phyloP scores from a whole-genome alignment of 2,113 vertebrate genomes.

The Apteryx mantelli region DNA sequence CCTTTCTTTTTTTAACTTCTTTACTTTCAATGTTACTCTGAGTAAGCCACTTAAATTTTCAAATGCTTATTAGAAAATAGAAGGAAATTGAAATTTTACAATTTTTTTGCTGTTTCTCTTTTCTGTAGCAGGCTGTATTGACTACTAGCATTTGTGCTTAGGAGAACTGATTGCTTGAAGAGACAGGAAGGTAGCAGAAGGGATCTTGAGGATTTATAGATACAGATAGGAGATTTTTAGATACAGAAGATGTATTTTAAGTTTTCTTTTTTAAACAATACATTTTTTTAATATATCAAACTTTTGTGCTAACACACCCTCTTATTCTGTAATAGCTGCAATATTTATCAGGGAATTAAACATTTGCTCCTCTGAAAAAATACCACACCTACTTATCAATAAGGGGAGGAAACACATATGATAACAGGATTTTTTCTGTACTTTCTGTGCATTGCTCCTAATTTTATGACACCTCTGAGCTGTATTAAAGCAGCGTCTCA shows the following conservation, averaged over 20 bases:
- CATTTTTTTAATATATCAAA: not conserved
- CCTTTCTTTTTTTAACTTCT: not conserved
- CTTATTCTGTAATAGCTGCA: not conserved
- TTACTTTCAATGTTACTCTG: not conserved
- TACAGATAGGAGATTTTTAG: not conserved
- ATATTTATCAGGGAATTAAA: not conserved
- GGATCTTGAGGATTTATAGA: not conserved
- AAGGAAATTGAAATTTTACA: not conserved
- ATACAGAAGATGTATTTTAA: not conserved
- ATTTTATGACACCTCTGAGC: not conserved
- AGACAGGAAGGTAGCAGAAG: not conserved
- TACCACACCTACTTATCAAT: not conserved
- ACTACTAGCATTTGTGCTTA: not conserved
- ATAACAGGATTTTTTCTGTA: not conserved
- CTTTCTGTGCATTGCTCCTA: not conserved
- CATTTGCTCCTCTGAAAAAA: not conserved
- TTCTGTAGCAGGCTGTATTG: not conserved
- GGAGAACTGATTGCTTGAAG: not conserved
- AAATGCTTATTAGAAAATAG: not conserved
- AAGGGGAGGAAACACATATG: not conserved
- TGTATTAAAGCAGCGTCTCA: not conserved
- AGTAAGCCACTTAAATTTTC: not conserved
- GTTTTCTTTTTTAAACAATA: not conserved
- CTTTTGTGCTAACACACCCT: not conserved
- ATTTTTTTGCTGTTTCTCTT: not conserved